These are phyloP conservation scores for Dryadula phaetusa DNA, from an alignment of 2,888 invertebrate genomes.

Conservation along the genomic window DNA sequence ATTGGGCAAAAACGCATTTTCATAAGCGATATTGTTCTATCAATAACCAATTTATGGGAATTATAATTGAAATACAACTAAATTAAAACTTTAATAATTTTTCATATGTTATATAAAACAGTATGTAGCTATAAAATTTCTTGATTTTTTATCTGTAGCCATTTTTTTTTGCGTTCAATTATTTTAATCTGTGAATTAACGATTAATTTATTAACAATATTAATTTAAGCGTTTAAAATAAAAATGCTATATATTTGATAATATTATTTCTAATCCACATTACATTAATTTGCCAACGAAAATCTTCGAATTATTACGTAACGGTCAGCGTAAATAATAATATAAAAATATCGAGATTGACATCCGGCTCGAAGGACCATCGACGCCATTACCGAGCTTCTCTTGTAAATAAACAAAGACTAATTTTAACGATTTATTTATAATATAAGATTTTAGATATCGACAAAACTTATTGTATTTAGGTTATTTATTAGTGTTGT, in stretches of 20 bases:
- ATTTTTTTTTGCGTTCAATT: too few species aligned
- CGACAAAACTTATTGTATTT: constrained; percentile 27
- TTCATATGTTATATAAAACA: not conserved
- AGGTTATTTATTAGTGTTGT: constrained; percentile 36
- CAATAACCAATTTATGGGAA: not conserved
- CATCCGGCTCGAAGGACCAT: constrained; percentile 32
- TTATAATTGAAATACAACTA: not conserved
- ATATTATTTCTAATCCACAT: not conserved
- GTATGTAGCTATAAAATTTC: not conserved
- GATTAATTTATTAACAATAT: too few species aligned
- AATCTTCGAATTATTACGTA: constrained; percentile 6
- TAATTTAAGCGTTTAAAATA: not conserved
- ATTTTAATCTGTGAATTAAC: too few species aligned
- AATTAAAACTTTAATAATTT: not conserved
- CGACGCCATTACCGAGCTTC: constrained; percentile 30
- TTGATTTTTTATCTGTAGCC: too few species aligned
- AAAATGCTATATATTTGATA: too few species aligned
- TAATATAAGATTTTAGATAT: constrained; percentile 38
- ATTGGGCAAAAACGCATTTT: not conserved
- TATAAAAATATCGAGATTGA: not conserved
- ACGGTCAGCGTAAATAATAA: not conserved
- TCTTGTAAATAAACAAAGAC: constrained; percentile 40
- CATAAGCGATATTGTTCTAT: not conserved
- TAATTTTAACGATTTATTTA: constrained; percentile 37
- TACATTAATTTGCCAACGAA: constrained; percentile 3